These are phyloP conservation scores for Drosophila tropicalis DNA, from an alignment of 1,140 invertebrate species.

Conservation along the genomic window DNA sequence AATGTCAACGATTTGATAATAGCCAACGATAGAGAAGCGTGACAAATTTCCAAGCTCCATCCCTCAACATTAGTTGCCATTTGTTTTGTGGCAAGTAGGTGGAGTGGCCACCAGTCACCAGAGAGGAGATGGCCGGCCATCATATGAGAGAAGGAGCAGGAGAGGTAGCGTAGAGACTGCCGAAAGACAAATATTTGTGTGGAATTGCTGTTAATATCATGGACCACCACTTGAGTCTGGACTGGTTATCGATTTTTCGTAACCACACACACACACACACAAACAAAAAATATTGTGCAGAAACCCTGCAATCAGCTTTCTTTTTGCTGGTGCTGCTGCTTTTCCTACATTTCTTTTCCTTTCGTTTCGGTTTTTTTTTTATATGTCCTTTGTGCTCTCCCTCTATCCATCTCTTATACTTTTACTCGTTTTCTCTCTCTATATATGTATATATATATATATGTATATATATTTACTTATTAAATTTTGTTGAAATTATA, in stretches of 20 bases:
- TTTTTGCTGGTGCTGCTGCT: slow-evolving; percentile 12
- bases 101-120: neutral
- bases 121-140: slow-evolving; percentile 3
- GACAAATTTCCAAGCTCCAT: slow-evolving; percentile 51
- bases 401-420: too few species aligned
- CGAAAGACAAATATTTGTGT: slow-evolving; percentile 22
- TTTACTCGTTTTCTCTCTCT: neutral
- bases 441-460: neutral
- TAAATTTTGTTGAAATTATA: slow-evolving; percentile 77
- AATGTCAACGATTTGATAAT: slow-evolving; percentile 82
- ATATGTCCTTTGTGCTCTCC: neutral
- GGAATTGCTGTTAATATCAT: slow-evolving; percentile 65
- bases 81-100: slow-evolving; percentile 56
- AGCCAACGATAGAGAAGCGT: slow-evolving; percentile 54
- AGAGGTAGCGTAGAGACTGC: neutral
- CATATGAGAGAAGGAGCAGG: slow-evolving; percentile 23
- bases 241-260: slow-evolving; percentile 16
- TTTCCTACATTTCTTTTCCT: neutral
- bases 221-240: slow-evolving; percentile 20
- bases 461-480: slow-evolving; percentile 71
- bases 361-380: slow-evolving; percentile 15
- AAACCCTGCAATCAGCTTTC: slow-evolving; percentile 35
- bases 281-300: neutral
- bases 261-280: slow-evolving; percentile 7
- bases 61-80: slow-evolving; percentile 65